Evolutionary conservation across 2,888 invertebrate genomes (phyloP).

Genomic region (Bugulina stolonifera): DNA sequence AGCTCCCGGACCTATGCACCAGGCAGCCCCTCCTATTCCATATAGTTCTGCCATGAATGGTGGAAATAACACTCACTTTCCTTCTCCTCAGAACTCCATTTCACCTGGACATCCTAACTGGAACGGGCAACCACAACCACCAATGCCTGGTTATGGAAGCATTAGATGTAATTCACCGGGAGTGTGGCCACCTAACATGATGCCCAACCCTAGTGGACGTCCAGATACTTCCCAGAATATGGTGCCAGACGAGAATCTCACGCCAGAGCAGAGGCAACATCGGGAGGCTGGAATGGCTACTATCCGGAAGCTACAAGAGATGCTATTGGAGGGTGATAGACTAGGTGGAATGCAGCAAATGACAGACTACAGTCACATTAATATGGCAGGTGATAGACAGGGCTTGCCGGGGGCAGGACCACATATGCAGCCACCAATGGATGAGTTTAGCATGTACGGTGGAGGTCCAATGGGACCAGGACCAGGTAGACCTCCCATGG

Average conservation of each 20-base stretch:
- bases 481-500: slow-evolving; percentile 48
- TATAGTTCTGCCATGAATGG: slow-evolving; percentile 12
- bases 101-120: slow-evolving; percentile 1
- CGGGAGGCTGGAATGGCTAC: slow-evolving; percentile 87
- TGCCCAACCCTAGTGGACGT: slow-evolving; percentile 16
- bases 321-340: slow-evolving; percentile 72
- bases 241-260: slow-evolving; percentile 71
- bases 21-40: not conserved
- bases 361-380: slow-evolving; percentile 28
- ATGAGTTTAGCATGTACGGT: slow-evolving; percentile 7
- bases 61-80: not conserved
- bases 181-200: not conserved
- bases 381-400: slow-evolving; percentile 24
- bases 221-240: slow-evolving; percentile 44
- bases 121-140: slow-evolving; percentile 17
- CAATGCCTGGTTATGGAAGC: not conserved
- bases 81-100: no score
- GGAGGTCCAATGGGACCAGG: slow-evolving; percentile 23
- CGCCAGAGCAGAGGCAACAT: slow-evolving; percentile 89
- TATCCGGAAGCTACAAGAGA: slow-evolving; percentile 83
- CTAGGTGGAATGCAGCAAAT: slow-evolving; percentile 25
- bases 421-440: not conserved
- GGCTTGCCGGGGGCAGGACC: slow-evolving; percentile 22
- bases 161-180: not conserved
- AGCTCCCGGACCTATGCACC: not conserved